Evolutionary conservation across 2,888 invertebrate genomes (phyloP).

Genomic region (Rhogogaster chlorosoma): DNA sequence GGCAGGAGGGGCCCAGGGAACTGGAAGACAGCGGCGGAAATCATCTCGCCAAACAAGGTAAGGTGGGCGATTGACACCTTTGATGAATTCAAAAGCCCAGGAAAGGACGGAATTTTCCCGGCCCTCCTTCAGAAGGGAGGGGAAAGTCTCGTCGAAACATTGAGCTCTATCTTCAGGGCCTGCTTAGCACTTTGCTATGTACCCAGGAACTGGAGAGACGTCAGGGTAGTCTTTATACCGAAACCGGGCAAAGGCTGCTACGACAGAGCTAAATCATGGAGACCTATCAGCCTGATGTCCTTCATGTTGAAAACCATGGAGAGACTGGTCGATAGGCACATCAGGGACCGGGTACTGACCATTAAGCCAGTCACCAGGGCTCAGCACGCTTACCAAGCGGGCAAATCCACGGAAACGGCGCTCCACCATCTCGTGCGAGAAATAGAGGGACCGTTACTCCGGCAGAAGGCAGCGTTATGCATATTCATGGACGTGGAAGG

Average conservation of each 20-base stretch:
- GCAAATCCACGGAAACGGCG: conserved; percentile 55
- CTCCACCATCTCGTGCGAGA: conserved; percentile 53
- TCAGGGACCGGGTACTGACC: too few relatives aligned
- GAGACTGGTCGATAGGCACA: conserved; percentile 58
- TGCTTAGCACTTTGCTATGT: conserved; percentile 49
- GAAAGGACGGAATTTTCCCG: conserved; percentile 46
- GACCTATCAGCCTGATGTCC: conserved; percentile 61
- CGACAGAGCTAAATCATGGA: conserved; percentile 52
- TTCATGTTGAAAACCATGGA: conserved; percentile 61
- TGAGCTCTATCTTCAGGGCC: conserved; percentile 30
- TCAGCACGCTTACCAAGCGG: conserved; percentile 59
- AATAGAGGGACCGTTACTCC: conserved; percentile 44
- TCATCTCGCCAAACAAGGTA: conserved; percentile 54
- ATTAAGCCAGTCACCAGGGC: too few relatives aligned
- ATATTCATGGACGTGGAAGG: conserved; percentile 57
- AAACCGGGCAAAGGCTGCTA: conserved; percentile 57
- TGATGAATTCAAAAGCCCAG: conserved; percentile 48
- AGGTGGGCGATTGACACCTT: conserved; percentile 52
- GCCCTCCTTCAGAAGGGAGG: conserved; percentile 52
- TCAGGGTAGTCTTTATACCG: conserved; percentile 54
- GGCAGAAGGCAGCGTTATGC: conserved; percentile 41
- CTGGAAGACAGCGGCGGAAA: conserved; percentile 32
- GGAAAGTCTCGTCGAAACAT: background rate
- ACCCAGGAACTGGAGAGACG: conserved; percentile 37
- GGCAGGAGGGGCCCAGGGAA: background rate